Conservation (phyloP, 2,797 vertebrate species). For the Pangasius macronema region DNA sequence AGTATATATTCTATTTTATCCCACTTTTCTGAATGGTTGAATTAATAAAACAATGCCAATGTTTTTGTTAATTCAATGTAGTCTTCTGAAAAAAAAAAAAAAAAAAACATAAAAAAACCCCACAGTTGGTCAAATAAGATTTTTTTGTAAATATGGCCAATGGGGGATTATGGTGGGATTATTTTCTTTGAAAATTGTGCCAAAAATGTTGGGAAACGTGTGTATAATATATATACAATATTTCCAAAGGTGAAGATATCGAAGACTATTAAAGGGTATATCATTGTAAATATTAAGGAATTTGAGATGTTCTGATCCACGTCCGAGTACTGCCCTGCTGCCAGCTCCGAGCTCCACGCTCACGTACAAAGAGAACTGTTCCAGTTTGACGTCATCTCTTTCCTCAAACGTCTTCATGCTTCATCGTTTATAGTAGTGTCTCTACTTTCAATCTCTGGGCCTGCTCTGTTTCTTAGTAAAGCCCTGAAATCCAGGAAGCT, state of each 20-base stretch:
- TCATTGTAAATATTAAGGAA: neutral
- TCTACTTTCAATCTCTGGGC: neutral
- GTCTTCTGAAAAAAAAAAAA: neutral
- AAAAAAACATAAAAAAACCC: neutral
- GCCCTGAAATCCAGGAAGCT: neutral
- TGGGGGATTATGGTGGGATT: neutral
- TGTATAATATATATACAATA: neutral
- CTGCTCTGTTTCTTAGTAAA: constrained; percentile 3
- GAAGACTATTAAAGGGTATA: neutral
- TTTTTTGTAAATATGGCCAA: neutral
- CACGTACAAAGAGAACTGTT: neutral
- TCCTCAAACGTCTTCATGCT: neutral
- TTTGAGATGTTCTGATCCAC: neutral
- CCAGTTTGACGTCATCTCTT: no score
- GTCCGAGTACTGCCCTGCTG: neutral
- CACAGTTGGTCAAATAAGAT: neutral
- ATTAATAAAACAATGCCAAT: neutral
- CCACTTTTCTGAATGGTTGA: no score
- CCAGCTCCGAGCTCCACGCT: neutral
- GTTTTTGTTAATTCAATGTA: neutral
- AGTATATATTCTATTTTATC: no score
- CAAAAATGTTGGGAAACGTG: neutral
- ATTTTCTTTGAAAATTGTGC: neutral
- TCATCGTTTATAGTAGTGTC: neutral
- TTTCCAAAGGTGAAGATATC: neutral